Percentiles rank a stretch among this genome's conserved stretches.
These are phyloP conservation scores for Myotis pilosus DNA, from an alignment of 2,797 vertebrate genomes.

Conservation along the genomic window DNA sequence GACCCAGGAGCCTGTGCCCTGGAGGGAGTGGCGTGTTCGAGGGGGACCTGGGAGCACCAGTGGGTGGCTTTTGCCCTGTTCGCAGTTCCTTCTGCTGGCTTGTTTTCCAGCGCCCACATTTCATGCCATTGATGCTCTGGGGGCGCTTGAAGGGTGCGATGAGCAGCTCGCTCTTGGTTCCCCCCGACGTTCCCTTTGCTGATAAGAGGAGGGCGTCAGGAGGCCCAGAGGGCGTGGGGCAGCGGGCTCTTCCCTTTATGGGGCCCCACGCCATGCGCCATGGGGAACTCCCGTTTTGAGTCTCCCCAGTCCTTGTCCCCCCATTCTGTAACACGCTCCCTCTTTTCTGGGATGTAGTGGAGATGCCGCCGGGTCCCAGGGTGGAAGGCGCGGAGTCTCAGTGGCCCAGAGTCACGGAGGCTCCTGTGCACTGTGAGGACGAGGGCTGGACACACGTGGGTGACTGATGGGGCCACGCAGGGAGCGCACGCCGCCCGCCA, in stretches of 20 bases:
- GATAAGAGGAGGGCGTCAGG: background rate
- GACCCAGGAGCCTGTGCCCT: background rate
- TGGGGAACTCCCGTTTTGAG: background rate
- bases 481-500: fast-evolving
- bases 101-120: background rate
- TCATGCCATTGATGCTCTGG: too few relatives aligned
- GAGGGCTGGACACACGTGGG: background rate
- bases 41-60: fast-evolving
- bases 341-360: background rate
- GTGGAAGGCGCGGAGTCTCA: too few relatives aligned
- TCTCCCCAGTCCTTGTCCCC: background rate
- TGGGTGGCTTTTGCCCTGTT: fast-evolving
- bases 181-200: fast-evolving
- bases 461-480: fast-evolving
- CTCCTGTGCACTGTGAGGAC: fast-evolving
- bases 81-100: background rate
- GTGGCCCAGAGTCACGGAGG: fast-evolving
- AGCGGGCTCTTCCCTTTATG: background rate
- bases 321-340: background rate
- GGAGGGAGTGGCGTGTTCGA: fast-evolving
- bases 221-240: background rate
- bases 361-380: fast-evolving
- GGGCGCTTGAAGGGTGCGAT: fast-evolving
- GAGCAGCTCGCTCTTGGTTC: background rate
- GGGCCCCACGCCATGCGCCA: fast-evolving